phyloP scores from a whole-genome alignment of 2,797 vertebrate species.

The Gephyroberyx darwinii region DNA sequence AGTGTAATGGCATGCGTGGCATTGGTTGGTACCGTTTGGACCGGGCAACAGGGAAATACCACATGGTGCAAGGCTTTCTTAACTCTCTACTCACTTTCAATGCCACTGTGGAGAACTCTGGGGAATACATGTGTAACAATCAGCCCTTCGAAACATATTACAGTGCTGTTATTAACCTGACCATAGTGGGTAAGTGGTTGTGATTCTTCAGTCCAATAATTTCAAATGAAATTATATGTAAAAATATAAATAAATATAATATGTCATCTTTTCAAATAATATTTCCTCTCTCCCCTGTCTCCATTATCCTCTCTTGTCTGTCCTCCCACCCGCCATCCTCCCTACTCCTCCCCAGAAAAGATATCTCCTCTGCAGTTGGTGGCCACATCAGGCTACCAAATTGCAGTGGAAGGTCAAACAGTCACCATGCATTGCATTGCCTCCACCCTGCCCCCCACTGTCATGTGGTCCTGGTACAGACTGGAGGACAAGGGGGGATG shows the following conservation, averaged over 20 bases:
- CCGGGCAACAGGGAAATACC: background rate
- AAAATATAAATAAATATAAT: background rate
- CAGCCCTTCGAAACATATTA: rapidly evolving
- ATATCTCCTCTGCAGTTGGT: conserved; percentile 20
- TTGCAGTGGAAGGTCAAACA: conserved; percentile 52
- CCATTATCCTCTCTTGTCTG: background rate
- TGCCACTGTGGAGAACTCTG: conserved; percentile 5
- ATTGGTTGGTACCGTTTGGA: background rate
- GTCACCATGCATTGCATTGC: conserved; percentile 55
- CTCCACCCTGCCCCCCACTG: rapidly evolving
- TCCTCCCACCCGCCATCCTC: background rate
- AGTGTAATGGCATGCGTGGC: background rate
- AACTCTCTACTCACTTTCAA: background rate
- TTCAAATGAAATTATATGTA: background rate
- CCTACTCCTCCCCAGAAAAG: background rate
- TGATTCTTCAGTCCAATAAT: background rate
- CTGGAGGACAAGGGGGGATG: conserved; percentile 7
- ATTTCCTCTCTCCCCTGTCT: background rate
- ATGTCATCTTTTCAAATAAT: too few relatives aligned
- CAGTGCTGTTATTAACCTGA: conserved; percentile 7
- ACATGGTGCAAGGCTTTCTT: too few relatives aligned
- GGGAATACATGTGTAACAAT: conserved; percentile 25
- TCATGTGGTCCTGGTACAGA: conserved; percentile 50
- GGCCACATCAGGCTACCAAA: conserved; percentile 44
- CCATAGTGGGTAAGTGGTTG: conserved; percentile 35